Evolutionary conservation across 2,888 invertebrate species (phyloP), one percentile per base, ranked within the genome.

Genomic region (Amphipoea oculea): DNA sequence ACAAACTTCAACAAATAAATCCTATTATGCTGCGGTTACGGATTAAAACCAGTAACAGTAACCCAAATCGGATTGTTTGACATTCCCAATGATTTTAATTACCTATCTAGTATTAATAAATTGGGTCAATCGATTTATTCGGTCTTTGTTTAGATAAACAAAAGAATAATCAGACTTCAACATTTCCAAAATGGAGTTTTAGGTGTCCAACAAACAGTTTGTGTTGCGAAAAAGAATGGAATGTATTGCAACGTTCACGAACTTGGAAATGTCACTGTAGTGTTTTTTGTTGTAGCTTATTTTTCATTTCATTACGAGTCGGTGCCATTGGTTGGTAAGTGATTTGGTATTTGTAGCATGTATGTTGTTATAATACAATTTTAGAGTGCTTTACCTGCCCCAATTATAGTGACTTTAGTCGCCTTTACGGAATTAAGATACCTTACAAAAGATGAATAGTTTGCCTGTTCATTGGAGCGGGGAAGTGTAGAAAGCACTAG

Each of bases 21-120:
- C 60, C 48, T 63, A 51, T 77, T 78, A 72, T 7, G 45, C 57
- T 51, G 36, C 42, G 45, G 73, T 45, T n/a, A 69, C 29, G 68
- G 77, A 82, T 80, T 86, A 76, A 42, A 70, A n/a, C 54, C 69
- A 67, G 51, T 79, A 79, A 78, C 74, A 69, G 51, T 79, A 79
- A 79, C 73, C 71, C 68, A 80, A 88, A 77, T 80, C 54, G 74
- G 45, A 73, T 76, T 67, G 65, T 77, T 77, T 81, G 60, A 62
- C 9, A 80, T 76, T 80, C 57, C 36, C n/a, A 68, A 7, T 62
- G 14, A 69, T 70, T 70, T 65, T 40, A 72, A 60, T 67, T 76
- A 75, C 23, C 65, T 69, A 29, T 60, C 42, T 76, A 51, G 60
- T 48, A 69, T 69, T 54, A 54, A 69, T 40, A 66, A 77, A 77